Evolutionary conservation across 2,113 vertebrate species (phyloP).

Genomic region (Lynx canadensis): DNA sequence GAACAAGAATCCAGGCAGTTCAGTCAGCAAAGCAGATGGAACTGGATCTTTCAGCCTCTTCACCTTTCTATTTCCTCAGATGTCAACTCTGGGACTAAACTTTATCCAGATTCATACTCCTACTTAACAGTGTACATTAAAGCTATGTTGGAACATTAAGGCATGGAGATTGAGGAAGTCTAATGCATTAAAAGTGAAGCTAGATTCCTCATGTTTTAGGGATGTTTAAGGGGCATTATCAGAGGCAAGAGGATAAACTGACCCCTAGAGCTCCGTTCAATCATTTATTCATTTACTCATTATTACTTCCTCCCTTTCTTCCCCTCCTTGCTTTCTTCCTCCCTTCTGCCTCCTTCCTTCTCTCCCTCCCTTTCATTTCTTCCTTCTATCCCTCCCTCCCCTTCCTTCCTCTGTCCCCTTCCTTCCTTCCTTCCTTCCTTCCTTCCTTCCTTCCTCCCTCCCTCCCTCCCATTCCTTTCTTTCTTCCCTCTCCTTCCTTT

Average conservation of each 20-base stretch:
- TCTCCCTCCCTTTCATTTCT: too few species aligned
- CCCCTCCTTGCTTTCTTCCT: background rate
- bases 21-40: background rate
- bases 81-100: background rate
- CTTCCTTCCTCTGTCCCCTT: too few species aligned
- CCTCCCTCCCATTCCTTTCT: too few species aligned
- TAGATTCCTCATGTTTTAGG: background rate
- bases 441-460: too few species aligned
- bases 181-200: background rate
- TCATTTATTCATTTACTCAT: background rate
- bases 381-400: background rate
- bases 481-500: too few species aligned
- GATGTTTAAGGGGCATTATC: background rate
- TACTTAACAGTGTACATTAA: accelerated
- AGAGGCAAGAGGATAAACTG: background rate
- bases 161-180: accelerated
- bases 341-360: background rate
- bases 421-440: too few species aligned
- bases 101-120: background rate
- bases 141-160: too few species aligned
- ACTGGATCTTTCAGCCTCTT: background rate
- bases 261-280: background rate
- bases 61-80: background rate
- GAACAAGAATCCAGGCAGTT: background rate
- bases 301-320: background rate